Evolutionary conservation across 1,140 invertebrate genomes (phyloP), one percentile per base, ranked within the genome.

Genomic region (Trichoplusia ni): DNA sequence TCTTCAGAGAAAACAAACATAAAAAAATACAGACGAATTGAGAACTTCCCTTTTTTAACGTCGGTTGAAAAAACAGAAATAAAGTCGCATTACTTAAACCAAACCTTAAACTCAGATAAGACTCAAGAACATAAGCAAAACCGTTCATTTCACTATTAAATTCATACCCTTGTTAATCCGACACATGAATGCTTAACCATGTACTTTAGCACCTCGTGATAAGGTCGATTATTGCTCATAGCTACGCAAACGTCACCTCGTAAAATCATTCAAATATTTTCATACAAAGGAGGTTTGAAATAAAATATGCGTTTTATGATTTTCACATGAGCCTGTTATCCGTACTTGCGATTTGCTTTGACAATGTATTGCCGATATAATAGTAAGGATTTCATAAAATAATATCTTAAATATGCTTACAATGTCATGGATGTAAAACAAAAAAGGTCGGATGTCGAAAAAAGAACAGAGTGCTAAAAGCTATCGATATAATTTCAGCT

Each of bases 221-320:
- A 56, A 56, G 51, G 46, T 29, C 29, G 9, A 49, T 49, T 31
- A 49, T 49, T 7, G 46, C 25, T 18, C 13, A 9, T 29, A 49
- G 29, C 4, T 31, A 29, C 9, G 8, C 14, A 8, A 29, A 49
- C 18, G 25, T 49, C 46, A 49, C 25, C 46, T 56, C 51, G 23
- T 56, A 56, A 56, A 56, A 5, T 35, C 2, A 54, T 11, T 56
- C 35, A 35, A 40, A 38, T 56, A 40, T 56, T 29, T 56, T 38
- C 51, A 40, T 56, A 56, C 51, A 40, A 40, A 38, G 23, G 11
- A 14, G 11, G 37, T 56, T 14, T 19, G 40, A 23, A 56, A 56
- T 56, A 56, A 56, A 37, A 40, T 25, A 23, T 27, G 19, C 18
- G 37, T 40, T 56, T 49, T 56, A 56, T 40, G 35, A 7, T 56